These are phyloP conservation scores for Rhopalosiphum padi DNA, from an alignment of 1,140 invertebrate genomes.

Conservation along the genomic window DNA sequence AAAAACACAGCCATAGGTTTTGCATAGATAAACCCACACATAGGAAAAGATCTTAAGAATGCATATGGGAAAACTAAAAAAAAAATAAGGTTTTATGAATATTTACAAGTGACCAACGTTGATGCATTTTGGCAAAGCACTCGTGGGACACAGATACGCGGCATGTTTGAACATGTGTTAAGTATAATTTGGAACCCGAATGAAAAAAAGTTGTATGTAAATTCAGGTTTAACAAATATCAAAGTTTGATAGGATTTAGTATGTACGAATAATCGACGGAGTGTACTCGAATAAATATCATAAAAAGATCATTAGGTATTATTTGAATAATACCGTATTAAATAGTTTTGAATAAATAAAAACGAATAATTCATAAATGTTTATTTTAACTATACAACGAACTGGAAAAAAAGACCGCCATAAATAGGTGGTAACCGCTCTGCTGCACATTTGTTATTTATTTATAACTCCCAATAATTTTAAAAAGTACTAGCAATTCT, in stretches of 20 bases:
- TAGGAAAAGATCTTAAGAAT: neutral
- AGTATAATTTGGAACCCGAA: neutral
- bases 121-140: neutral
- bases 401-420: too few relatives aligned
- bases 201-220: neutral
- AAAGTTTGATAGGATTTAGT: neutral
- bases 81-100: neutral
- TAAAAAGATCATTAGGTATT: neutral
- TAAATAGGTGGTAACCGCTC: too few relatives aligned
- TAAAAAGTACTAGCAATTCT: too few relatives aligned
- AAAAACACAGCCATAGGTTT: neutral
- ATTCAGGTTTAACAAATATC: neutral
- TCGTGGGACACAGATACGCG: neutral
- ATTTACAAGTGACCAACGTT: neutral
- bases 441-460: too few relatives aligned
- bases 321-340: neutral
- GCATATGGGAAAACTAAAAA: neutral
- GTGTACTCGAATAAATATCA: neutral
- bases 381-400: too few relatives aligned
- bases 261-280: neutral
- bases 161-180: neutral
- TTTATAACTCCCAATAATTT: too few relatives aligned
- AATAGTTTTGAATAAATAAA: too few relatives aligned
- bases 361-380: too few relatives aligned
- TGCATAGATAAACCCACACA: neutral